Conservation (phyloP, 2,113 vertebrate genomes). For the Chaetodon trifascialis region DNA sequence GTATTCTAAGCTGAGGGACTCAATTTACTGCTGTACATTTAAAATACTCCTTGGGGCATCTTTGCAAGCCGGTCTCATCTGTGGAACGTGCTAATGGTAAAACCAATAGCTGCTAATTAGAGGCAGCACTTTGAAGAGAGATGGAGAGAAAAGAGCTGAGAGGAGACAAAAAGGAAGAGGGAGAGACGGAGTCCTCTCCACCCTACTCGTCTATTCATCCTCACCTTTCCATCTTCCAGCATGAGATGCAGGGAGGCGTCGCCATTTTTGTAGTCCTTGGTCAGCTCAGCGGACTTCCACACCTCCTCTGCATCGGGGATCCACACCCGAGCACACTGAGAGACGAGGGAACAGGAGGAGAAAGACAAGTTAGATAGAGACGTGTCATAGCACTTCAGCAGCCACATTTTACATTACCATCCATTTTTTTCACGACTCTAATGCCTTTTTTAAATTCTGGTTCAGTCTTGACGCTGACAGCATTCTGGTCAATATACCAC, state of each 20-base stretch:
- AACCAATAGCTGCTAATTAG: conserved; percentile 59
- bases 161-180: background rate
- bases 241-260: conserved; percentile 90
- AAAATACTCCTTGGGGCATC: conserved; percentile 44
- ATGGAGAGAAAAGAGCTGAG: conserved; percentile 6
- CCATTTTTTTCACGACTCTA: background rate
- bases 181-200: background rate
- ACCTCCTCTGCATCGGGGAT: conserved; percentile 97
- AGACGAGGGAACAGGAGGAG: background rate
- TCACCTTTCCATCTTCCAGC: conserved; percentile 94
- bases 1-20: conserved; percentile 24
- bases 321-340: conserved; percentile 96
- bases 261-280: conserved; percentile 93
- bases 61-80: conserved; percentile 53
- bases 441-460: background rate
- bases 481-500: background rate
- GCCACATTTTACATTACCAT: background rate
- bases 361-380: background rate
- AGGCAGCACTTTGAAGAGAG: conserved; percentile 21
- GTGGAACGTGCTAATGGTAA: conserved; percentile 47
- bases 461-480: too few species aligned
- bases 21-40: conserved; percentile 43
- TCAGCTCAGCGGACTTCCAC: conserved; percentile 97
- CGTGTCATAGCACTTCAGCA: background rate
- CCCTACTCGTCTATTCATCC: background rate